Evolutionary conservation across 2,888 invertebrate species (phyloP).

Genomic region (Drosophila macrothrix): DNA sequence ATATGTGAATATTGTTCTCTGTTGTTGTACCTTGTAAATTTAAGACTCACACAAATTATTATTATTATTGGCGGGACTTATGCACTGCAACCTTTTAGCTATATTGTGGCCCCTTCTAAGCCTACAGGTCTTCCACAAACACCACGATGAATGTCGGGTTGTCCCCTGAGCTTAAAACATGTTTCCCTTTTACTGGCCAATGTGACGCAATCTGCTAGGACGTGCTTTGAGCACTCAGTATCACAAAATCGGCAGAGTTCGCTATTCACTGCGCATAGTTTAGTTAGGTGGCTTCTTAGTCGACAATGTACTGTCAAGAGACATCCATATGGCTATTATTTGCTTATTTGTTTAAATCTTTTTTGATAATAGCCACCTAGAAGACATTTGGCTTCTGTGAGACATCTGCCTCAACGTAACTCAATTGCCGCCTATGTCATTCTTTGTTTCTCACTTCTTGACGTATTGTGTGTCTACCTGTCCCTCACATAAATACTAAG

Average conservation of each 20-base stretch:
- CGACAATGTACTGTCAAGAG: background rate
- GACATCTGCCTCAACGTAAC: background rate
- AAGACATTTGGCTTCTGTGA: background rate
- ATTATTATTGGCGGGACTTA: background rate
- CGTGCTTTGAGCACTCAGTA: background rate
- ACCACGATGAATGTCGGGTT: background rate
- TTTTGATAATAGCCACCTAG: background rate
- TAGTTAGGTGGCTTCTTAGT: background rate
- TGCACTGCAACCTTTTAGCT: background rate
- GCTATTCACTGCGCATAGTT: background rate
- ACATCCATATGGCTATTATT: background rate
- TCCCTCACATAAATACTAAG: background rate
- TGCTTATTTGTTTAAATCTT: background rate
- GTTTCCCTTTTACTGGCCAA: background rate
- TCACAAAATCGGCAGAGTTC: background rate
- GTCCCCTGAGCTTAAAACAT: background rate
- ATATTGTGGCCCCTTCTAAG: background rate
- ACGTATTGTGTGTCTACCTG: background rate
- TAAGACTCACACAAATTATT: background rate
- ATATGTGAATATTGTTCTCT: constrained; percentile 13
- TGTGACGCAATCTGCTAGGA: background rate
- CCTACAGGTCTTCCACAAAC: background rate
- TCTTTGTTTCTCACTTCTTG: background rate
- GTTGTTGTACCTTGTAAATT: constrained; percentile 6
- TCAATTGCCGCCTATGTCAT: background rate